Evolutionary conservation across 2,113 vertebrate species (phyloP).

Genomic region (Bufo bufo): DNA sequence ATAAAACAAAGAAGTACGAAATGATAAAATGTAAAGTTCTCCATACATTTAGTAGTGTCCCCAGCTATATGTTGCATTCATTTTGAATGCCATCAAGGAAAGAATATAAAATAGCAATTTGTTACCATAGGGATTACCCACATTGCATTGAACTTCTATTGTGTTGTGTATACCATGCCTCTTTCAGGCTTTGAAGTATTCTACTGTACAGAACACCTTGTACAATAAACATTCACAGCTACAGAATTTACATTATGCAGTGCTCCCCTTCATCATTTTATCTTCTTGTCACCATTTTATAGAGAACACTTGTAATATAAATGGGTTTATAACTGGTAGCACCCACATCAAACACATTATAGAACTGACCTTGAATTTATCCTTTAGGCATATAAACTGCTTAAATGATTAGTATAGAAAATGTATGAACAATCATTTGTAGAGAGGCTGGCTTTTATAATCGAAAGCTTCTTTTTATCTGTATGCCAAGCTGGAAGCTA

Average conservation of each 20-base stretch:
- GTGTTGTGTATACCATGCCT: neutral
- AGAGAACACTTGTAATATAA: constrained; percentile 34
- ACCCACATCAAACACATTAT: constrained; percentile 54
- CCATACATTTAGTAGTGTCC: neutral
- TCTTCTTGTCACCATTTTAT: constrained; percentile 32
- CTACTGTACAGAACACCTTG: neutral
- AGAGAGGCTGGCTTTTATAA: constrained; percentile 32
- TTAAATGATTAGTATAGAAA: constrained; percentile 48
- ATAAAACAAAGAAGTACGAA: neutral
- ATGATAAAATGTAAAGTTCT: neutral
- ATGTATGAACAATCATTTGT: constrained; percentile 42
- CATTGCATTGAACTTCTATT: neutral
- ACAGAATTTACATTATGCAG: constrained; percentile 23
- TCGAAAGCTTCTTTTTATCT: constrained; percentile 54
- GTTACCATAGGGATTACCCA: constrained; percentile 24
- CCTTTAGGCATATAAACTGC: constrained; percentile 54
- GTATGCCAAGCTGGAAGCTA: constrained; percentile 46
- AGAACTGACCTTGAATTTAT: constrained; percentile 47
- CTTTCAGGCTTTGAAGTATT: constrained; percentile 16
- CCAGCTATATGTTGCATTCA: neutral
- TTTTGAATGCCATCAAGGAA: neutral
- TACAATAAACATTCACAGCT: neutral
- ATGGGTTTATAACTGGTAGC: constrained; percentile 42
- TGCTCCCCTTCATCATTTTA: constrained; percentile 39
- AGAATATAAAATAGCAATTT: neutral